These are phyloP conservation scores for Phasianus colchicus DNA, from an alignment of 2,113 vertebrate genomes.

Conservation along the genomic window DNA sequence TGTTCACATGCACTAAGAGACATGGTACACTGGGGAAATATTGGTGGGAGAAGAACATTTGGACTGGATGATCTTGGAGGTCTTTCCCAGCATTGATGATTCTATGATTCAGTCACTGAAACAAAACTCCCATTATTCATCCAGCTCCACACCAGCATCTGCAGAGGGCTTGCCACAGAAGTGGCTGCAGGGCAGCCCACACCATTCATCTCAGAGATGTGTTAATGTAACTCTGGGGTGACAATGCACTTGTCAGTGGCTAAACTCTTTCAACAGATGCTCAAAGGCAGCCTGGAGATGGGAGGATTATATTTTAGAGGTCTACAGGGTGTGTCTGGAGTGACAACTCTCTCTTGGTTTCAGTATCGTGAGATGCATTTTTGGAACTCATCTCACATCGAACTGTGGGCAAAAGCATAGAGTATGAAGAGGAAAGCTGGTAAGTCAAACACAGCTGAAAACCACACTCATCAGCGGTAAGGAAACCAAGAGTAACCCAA, in stretches of 20 bases:
- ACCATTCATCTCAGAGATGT: not conserved
- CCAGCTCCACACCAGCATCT: not conserved
- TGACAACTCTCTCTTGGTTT: not conserved
- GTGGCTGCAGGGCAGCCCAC: not conserved
- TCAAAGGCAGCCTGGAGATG: not conserved
- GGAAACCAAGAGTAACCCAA: not conserved
- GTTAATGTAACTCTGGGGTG: not conserved
- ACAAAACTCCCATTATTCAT: not conserved
- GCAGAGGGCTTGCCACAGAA: not conserved
- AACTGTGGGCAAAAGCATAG: not conserved
- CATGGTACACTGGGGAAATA: no score
- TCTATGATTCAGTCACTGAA: not conserved
- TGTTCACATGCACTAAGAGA: no score
- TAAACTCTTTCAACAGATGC: not conserved
- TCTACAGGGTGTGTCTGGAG: not conserved
- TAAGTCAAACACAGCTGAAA: not conserved
- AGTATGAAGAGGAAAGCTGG: fast-evolving
- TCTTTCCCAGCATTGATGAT: no score
- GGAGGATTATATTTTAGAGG: not conserved
- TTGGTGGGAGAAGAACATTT: no score
- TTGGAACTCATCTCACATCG: not conserved
- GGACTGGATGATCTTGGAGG: no score
- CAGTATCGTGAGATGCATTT: fast-evolving
- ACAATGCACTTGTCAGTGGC: not conserved
- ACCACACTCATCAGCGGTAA: not conserved